phyloP scores from a whole-genome alignment of 2,797 vertebrate species.

The Nothura maculosa region DNA sequence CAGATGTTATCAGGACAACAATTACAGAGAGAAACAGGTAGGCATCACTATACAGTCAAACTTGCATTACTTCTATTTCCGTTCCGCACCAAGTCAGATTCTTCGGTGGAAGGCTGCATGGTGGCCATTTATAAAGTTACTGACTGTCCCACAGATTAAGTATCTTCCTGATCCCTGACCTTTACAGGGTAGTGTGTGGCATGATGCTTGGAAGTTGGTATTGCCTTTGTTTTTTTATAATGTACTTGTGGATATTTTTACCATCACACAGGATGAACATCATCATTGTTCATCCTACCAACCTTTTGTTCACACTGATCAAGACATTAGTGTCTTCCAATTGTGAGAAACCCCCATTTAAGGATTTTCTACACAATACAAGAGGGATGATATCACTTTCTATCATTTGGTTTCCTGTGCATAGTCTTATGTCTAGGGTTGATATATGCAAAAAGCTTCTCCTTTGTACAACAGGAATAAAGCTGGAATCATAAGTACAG shows the following conservation, averaged over 20 bases:
- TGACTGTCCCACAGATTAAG: neutral
- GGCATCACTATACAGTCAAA: constrained; percentile 49
- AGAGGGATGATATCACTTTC: neutral
- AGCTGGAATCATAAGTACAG: neutral
- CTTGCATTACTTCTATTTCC: rapidly evolving
- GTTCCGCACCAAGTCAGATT: neutral
- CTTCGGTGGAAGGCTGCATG: neutral
- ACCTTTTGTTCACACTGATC: neutral
- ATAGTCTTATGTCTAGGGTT: neutral
- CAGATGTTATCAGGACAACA: constrained; percentile 83
- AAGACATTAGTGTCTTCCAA: neutral
- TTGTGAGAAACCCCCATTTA: neutral
- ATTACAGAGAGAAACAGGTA: constrained; percentile 80
- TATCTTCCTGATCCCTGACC: neutral
- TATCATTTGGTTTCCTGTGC: neutral
- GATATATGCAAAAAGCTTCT: neutral
- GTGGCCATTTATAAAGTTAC: neutral
- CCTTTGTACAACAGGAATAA: neutral
- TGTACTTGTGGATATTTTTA: neutral
- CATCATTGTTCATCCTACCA: neutral
- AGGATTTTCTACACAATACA: neutral
- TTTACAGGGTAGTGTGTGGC: neutral
- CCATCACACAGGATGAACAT: neutral
- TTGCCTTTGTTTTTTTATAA: neutral
- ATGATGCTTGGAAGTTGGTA: neutral